phyloP scores from a whole-genome alignment of 2,113 vertebrate genomes.

The Grammomys dolichurus region DNA sequence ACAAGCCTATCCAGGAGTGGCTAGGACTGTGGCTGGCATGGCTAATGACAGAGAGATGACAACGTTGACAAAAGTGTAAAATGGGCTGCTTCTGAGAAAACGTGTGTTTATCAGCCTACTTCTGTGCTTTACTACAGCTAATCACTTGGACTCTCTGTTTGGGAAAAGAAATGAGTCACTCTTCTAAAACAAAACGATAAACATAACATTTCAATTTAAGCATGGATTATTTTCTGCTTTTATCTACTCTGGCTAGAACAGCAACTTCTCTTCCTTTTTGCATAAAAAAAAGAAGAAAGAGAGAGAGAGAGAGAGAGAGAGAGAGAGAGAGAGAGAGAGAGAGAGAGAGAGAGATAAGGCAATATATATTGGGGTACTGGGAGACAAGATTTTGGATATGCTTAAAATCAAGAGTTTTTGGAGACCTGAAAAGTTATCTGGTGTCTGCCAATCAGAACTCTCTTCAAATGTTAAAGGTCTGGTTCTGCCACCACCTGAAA shows the following conservation, averaged over 20 bases:
- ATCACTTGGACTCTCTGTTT: constrained; percentile 80
- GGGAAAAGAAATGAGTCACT: constrained; percentile 85
- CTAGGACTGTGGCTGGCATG: constrained; percentile 14
- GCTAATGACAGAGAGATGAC: constrained; percentile 52
- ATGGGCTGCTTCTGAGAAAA: constrained; percentile 77
- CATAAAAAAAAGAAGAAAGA: not conserved
- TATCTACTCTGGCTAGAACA: constrained; percentile 72
- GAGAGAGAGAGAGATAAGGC: not conserved
- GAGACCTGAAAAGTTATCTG: constrained; percentile 53
- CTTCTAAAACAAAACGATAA: constrained; percentile 76
- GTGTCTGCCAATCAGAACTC: constrained; percentile 52
- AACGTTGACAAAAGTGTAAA: constrained; percentile 51
- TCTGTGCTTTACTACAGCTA: constrained; percentile 75
- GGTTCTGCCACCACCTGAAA: not conserved
- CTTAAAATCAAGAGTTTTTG: constrained; percentile 74
- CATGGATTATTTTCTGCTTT: constrained; percentile 77
- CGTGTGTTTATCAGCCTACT: constrained; percentile 64
- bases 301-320: no score
- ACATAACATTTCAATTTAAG: constrained; percentile 80
- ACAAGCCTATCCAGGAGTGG: not conserved
- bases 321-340: not conserved
- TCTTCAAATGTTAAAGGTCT: constrained; percentile 52
- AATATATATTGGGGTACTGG: not conserved
- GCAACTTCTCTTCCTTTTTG: constrained; percentile 38
- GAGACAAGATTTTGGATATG: constrained; percentile 53